phyloP scores from a whole-genome alignment of 2,797 vertebrate species.

The Danio kyathit region DNA sequence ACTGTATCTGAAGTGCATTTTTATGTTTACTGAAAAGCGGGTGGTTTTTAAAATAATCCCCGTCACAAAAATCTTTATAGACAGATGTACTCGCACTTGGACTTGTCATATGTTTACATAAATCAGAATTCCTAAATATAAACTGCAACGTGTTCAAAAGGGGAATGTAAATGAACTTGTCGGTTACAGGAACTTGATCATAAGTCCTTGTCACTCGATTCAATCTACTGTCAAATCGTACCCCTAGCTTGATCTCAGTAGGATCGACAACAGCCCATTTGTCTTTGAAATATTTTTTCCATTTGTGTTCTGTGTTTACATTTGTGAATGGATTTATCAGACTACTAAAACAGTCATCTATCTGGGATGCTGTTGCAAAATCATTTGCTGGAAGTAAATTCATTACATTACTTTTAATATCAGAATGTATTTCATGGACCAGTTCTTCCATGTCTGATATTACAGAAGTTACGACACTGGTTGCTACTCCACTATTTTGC shows the following conservation, averaged over 20 bases:
- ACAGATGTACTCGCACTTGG: constrained; percentile 36
- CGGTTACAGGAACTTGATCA: constrained; percentile 58
- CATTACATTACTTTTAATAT: constrained; percentile 51
- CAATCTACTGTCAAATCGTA: constrained; percentile 50
- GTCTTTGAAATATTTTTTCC: constrained; percentile 59
- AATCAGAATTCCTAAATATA: constrained; percentile 58
- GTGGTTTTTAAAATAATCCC: constrained; percentile 56
- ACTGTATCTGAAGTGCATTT: constrained; percentile 52
- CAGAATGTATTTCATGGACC: constrained; percentile 44
- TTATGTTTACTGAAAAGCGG: constrained; percentile 47
- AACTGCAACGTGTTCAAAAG: constrained; percentile 59
- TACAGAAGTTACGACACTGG: constrained; percentile 54
- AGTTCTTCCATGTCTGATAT: constrained; percentile 60
- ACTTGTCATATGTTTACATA: constrained; percentile 54
- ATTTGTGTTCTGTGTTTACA: constrained; percentile 58
- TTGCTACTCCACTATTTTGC: constrained; percentile 56
- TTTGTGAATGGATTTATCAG: constrained; percentile 60
- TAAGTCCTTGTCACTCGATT: constrained; percentile 55
- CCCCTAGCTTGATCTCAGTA: constrained; percentile 46
- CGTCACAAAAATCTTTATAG: constrained; percentile 54
- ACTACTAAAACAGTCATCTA: constrained; percentile 51
- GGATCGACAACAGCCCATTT: constrained; percentile 61
- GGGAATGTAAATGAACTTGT: constrained; percentile 58
- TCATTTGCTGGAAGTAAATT: constrained; percentile 46
- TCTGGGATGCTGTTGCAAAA: constrained; percentile 35